These are phyloP conservation scores for Lipophrys pholis DNA, from an alignment of 2,113 vertebrate species.

Conservation along the genomic window DNA sequence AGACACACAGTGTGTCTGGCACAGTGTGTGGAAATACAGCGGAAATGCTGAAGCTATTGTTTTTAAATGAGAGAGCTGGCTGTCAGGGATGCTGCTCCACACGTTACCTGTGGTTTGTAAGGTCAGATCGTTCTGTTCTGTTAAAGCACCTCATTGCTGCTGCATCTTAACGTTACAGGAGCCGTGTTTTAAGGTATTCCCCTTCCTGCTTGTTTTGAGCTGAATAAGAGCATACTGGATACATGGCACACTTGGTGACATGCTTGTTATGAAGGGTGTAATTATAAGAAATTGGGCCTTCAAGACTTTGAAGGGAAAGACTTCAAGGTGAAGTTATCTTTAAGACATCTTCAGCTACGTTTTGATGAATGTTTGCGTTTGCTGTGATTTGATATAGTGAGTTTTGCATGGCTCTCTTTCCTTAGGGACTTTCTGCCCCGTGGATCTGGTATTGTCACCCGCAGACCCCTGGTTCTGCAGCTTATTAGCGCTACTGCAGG, in stretches of 20 bases:
- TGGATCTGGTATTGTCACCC: conserved; percentile 85
- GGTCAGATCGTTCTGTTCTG: conserved; percentile 28
- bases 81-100: conserved; percentile 24
- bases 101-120: conserved; percentile 38
- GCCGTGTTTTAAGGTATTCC: conserved; percentile 40
- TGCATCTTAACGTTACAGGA: conserved; percentile 16
- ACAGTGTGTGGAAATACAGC: background rate
- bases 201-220: background rate
- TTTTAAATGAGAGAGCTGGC: conserved; percentile 36
- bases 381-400: conserved; percentile 16
- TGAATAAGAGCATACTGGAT: background rate
- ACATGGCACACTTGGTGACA: background rate
- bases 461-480: conserved; percentile 85
- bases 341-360: background rate
- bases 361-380: conserved; percentile 12
- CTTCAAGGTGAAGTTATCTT: background rate
- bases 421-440: conserved; percentile 86
- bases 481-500: conserved; percentile 83
- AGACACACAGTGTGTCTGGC: background rate
- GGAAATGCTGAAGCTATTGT: conserved; percentile 37
- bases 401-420: conserved; percentile 44
- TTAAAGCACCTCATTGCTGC: background rate
- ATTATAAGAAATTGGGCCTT: conserved; percentile 23
- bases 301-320: conserved; percentile 5
- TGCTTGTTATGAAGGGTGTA: background rate